phyloP scores from a whole-genome alignment of 2,113 vertebrate species.

The Dasypus novemcinctus region DNA sequence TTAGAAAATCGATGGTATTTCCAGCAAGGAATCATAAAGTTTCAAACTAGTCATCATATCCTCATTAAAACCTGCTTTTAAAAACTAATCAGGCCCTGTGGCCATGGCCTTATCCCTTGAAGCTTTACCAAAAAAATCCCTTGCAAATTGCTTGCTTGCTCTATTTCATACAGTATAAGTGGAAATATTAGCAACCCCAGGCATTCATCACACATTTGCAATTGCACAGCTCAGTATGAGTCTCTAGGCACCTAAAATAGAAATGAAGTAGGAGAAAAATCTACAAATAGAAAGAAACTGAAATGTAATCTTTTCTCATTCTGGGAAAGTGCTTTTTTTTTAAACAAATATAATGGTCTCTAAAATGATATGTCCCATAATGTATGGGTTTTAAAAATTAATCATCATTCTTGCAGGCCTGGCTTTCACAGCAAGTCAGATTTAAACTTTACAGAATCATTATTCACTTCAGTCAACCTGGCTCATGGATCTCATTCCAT shows the following conservation, averaged over 20 bases:
- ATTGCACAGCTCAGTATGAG: not conserved
- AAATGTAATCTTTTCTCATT: constrained; percentile 19
- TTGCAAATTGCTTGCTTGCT: constrained; percentile 1
- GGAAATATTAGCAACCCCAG: not conserved
- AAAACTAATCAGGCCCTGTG: constrained; percentile 13
- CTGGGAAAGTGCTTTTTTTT: not conserved
- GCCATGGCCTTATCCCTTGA: not conserved
- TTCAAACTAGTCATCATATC: constrained; percentile 35
- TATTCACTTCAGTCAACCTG: not conserved
- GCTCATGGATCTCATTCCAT: constrained; percentile 5
- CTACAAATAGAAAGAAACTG: constrained; percentile 3
- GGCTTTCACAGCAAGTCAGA: not conserved
- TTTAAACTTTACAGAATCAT: constrained; percentile 25
- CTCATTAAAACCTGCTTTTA: constrained; percentile 46
- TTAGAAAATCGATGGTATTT: constrained; percentile 49
- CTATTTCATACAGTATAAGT: not conserved
- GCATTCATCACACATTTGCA: not conserved
- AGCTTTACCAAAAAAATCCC: not conserved
- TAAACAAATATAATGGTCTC: constrained; percentile 1
- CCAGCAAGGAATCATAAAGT: constrained; percentile 26
- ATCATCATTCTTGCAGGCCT: not conserved
- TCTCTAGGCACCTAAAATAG: not conserved
- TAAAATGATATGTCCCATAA: not conserved
- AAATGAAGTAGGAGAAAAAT: constrained; percentile 34
- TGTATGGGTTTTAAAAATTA: constrained; percentile 35